Percentiles rank a stretch among this genome's conserved stretches.
Conservation (phyloP, 1,140 invertebrate species). For the Trialeurodes vaporariorum region DNA sequence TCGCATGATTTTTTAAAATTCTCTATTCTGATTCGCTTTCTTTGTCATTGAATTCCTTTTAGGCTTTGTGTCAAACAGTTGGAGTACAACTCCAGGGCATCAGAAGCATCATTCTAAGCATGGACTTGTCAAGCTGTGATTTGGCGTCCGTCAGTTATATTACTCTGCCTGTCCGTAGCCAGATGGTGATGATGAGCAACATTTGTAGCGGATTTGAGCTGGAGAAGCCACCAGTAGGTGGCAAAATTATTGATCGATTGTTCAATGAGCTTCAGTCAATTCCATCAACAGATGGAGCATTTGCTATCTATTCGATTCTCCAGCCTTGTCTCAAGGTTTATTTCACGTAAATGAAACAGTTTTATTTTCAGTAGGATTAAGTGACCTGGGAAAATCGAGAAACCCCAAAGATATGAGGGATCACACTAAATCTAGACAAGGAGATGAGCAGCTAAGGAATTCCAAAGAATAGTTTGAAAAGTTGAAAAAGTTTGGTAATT, state of each 20-base stretch:
- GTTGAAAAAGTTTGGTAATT: too few relatives aligned
- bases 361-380: too few relatives aligned
- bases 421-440: too few relatives aligned
- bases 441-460: too few relatives aligned
- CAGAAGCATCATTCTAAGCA: not conserved
- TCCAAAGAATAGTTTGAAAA: too few relatives aligned
- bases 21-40: too few relatives aligned
- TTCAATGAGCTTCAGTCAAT: not conserved
- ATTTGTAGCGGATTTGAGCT: not conserved
- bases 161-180: not conserved
- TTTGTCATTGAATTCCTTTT: too few relatives aligned
- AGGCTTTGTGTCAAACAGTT: not conserved
- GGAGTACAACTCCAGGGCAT: not conserved
- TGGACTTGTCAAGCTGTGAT: not conserved
- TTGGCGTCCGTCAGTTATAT: not conserved
- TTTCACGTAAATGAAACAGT: too few relatives aligned
- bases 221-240: not conserved
- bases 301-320: not conserved
- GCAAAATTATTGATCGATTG: not conserved
- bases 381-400: too few relatives aligned
- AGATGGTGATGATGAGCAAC: not conserved
- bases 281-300: not conserved
- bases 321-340: not conserved
- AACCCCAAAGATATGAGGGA: too few relatives aligned
- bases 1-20: too few relatives aligned